Evolutionary conservation across 2,888 invertebrate genomes (phyloP).

Genomic region (Aleiodes alternator): DNA sequence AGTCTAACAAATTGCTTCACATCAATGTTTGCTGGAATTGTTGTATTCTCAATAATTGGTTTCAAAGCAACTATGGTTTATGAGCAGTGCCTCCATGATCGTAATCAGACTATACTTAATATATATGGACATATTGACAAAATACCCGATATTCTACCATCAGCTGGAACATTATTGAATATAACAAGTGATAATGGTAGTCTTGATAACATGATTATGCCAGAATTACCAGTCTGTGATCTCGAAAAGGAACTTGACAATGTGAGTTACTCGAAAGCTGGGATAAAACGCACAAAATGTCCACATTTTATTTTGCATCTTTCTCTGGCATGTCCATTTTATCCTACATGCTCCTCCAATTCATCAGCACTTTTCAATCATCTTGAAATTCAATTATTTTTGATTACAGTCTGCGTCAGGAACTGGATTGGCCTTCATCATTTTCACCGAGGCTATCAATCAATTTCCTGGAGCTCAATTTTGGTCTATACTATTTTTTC

Average conservation of each 20-base stretch:
- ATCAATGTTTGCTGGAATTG: conserved; percentile 97
- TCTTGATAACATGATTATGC: conserved; percentile 80
- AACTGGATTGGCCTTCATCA: conserved; percentile 96
- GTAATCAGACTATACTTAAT: conserved; percentile 80
- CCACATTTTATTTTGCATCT: too few relatives aligned
- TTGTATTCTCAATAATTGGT: conserved; percentile 95
- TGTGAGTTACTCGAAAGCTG: conserved; percentile 79
- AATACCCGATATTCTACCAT: conserved; percentile 77
- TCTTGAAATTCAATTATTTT: conserved; percentile 11
- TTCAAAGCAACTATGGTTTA: conserved; percentile 93
- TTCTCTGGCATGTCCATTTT: too few relatives aligned
- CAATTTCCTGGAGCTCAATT: conserved; percentile 97
- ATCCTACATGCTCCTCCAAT: too few relatives aligned
- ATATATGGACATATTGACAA: conserved; percentile 78
- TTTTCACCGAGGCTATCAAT: conserved; percentile 98
- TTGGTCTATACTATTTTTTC: conserved; percentile 97
- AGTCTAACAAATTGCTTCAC: conserved; percentile 95
- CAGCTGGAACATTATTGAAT: conserved; percentile 78
- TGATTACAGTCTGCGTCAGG: conserved; percentile 92
- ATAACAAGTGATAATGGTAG: conserved; percentile 77
- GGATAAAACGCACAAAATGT: not conserved
- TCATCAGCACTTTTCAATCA: conserved; percentile 12
- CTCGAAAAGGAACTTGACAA: conserved; percentile 91
- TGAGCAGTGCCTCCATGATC: conserved; percentile 82
- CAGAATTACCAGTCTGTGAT: conserved; percentile 85